Evolutionary conservation across 2,888 invertebrate species (phyloP).

Genomic region (Gasteruption jaculator): DNA sequence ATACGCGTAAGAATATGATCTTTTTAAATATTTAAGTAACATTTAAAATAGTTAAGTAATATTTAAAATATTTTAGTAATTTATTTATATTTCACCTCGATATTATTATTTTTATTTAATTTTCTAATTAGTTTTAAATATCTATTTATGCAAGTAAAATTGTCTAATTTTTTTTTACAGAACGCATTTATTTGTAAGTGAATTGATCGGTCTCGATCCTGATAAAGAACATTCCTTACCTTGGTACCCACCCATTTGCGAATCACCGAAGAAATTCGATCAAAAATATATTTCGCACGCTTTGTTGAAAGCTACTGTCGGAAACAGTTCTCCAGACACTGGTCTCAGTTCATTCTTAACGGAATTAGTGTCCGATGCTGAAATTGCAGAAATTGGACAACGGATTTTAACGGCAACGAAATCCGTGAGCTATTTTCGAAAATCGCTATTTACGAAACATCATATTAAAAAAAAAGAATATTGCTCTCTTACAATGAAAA

Average conservation of each 20-base stretch:
- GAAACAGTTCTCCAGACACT: constrained; percentile 37
- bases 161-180: constrained; percentile 20
- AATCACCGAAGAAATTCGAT: constrained; percentile 43
- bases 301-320: constrained; percentile 33
- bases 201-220: constrained; percentile 60
- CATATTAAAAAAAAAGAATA: constrained; percentile 19
- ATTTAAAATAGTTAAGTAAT: too few species aligned
- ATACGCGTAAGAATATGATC: constrained; percentile 57
- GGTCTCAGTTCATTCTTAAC: constrained; percentile 51
- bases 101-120: too few species aligned
- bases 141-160: too few species aligned
- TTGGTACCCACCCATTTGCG: constrained; percentile 73
- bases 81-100: too few species aligned
- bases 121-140: too few species aligned
- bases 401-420: constrained; percentile 69
- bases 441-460: too few species aligned
- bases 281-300: constrained; percentile 46
- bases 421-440: constrained; percentile 54
- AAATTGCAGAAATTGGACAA: constrained; percentile 74
- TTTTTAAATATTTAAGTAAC: not conserved
- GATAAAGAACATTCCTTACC: constrained; percentile 66
- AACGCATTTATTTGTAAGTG: constrained; percentile 40
- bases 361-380: constrained; percentile 48
- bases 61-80: too few species aligned
- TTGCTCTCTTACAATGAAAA: constrained; percentile 31